These are phyloP conservation scores for Stenodera caucasica DNA, from an alignment of 2,888 invertebrate genomes.

Conservation along the genomic window DNA sequence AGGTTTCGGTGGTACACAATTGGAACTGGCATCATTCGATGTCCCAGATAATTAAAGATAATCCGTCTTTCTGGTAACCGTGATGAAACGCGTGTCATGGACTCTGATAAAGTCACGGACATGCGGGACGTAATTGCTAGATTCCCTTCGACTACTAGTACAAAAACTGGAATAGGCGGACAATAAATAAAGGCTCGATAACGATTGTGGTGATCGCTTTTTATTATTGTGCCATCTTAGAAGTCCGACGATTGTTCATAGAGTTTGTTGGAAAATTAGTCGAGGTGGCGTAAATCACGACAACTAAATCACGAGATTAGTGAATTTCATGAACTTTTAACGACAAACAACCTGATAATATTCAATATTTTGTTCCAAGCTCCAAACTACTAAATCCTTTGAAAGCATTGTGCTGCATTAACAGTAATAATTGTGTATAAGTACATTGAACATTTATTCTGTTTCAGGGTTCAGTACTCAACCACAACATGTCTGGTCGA, in stretches of 20 bases:
- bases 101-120: slow-evolving; percentile 48
- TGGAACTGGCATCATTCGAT: slow-evolving; percentile 47
- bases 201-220: not conserved
- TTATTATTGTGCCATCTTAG: too few species aligned
- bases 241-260: too few species aligned
- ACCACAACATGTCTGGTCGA: slow-evolving; percentile 84
- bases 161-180: not conserved
- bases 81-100: slow-evolving; percentile 49
- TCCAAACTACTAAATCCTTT: slow-evolving; percentile 28
- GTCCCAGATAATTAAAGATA: slow-evolving; percentile 54
- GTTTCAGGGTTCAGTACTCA: slow-evolving; percentile 74
- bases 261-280: too few species aligned
- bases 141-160: not conserved
- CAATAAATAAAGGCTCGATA: not conserved
- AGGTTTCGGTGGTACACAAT: slow-evolving; percentile 36
- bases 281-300: too few species aligned
- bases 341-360: not conserved
- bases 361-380: slow-evolving; percentile 10
- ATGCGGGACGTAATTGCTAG: slow-evolving; percentile 46
- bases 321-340: too few species aligned
- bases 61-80: slow-evolving; percentile 49
- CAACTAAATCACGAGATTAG: too few species aligned
- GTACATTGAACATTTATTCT: slow-evolving; percentile 31
- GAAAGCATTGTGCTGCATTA: slow-evolving; percentile 39
- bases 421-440: slow-evolving; percentile 14